Evolutionary conservation across 2,888 invertebrate species (phyloP).

Genomic region (Scaptomyza reducta): DNA sequence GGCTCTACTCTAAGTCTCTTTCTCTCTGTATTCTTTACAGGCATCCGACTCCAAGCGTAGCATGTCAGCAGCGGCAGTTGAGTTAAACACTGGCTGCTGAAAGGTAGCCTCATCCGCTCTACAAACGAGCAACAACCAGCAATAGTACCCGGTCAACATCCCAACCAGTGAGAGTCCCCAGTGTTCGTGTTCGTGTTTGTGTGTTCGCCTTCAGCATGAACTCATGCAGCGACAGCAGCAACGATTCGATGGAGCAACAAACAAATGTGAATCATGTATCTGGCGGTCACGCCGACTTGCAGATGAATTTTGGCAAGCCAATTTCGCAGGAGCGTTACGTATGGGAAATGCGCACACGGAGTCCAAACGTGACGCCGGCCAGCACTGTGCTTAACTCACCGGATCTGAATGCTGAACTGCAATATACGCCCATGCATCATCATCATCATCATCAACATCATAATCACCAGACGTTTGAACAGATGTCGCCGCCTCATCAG

Average conservation of each 20-base stretch:
- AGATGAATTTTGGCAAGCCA: conserved; percentile 51
- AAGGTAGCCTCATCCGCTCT: conserved; percentile 25
- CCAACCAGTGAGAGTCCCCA: conserved; percentile 1
- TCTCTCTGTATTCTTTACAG: conserved; percentile 18
- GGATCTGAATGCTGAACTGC: conserved; percentile 81
- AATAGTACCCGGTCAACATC: conserved; percentile 10
- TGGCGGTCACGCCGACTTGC: conserved; percentile 34
- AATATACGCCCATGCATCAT: conserved; percentile 79
- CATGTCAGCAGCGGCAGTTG: conserved; percentile 59
- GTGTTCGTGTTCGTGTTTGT: conserved; percentile 1
- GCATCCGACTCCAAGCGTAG: conserved; percentile 44
- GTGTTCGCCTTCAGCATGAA: conserved; percentile 46
- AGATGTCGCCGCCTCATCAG: conserved; percentile 39
- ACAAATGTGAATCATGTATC: conserved; percentile 37
- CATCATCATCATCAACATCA: conserved; percentile 26
- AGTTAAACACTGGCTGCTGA: conserved; percentile 52
- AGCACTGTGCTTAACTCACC: conserved; percentile 84
- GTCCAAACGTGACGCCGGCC: conserved; percentile 83
- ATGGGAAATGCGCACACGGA: conserved; percentile 84
- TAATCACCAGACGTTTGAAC: conserved; percentile 22
- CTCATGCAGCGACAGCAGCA: conserved; percentile 68
- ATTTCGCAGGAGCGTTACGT: conserved; percentile 81
- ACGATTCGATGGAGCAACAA: conserved; percentile 59
- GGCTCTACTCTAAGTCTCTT: background rate
- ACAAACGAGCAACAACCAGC: conserved; percentile 9